Evolutionary conservation across 2,113 vertebrate species (phyloP), one percentile per base, ranked within the genome.

Genomic region (rat (Rattus norvegicus)): DNA sequence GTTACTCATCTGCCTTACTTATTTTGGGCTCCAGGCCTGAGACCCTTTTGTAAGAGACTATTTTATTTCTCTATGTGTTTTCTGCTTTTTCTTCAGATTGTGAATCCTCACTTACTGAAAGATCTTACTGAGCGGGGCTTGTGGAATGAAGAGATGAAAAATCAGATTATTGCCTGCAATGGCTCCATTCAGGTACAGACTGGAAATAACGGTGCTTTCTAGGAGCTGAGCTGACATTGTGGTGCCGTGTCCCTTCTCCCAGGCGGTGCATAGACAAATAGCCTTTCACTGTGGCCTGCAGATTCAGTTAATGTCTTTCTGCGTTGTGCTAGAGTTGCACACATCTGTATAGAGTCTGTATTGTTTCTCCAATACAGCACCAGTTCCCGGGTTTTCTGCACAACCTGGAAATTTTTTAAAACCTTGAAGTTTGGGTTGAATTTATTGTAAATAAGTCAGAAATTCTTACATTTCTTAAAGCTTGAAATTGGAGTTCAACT

Each of bases 141-240:
- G 77, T 99, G 99, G 99, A 99, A 98, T 0, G 99, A 99, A 88
- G 99, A 99, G 88, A 99, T 99, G 99, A 99, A 99, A 98, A 99
- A 99, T 98, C 99, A 99, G 97, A 99, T 99, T 97, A 99, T 99
- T 24, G 98, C 99, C 95, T 99, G 99, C 92, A 99, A 99, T 0
- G 99, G 99, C 80, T 99, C 99, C 47, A 99, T 99, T 96, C 99
- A 99, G 99, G 99, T 99, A 95, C 0, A 88, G 43, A 90, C 89
- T 83, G 70, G 88, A 92, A 73, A 49, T 56, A 43, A 65, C 75
- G 1, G 1, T 54, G 43, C 24, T 75, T 70, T 86, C 77, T 14
- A 72, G 77, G 56, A 91, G 69, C 83, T 95, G 33, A 88, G 36
- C 70, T 96, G 90, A 70, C 22, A n/a, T 61, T 72, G 54, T 73